These are phyloP conservation scores for Alligator sinensis DNA, from an alignment of 2,113 vertebrate genomes.

Conservation along the genomic window DNA sequence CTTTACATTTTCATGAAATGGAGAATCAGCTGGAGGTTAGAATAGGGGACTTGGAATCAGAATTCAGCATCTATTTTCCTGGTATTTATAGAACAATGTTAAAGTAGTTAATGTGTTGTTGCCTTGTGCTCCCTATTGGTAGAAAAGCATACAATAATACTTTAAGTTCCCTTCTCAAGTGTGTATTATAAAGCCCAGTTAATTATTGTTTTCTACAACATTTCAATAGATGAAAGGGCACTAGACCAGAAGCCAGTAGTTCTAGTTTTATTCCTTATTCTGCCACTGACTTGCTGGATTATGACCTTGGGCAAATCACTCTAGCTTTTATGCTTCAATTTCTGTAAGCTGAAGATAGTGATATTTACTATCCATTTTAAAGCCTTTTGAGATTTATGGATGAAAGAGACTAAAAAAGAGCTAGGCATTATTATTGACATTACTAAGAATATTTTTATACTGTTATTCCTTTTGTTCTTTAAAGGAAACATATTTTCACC, in stretches of 20 bases:
- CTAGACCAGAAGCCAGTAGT: background rate
- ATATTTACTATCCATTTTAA: background rate
- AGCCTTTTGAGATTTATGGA: background rate
- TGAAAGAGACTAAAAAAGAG: background rate
- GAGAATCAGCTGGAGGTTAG: background rate
- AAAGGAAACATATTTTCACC: background rate
- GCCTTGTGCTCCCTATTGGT: accelerated
- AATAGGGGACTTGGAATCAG: background rate
- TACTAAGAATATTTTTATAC: background rate
- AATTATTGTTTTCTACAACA: background rate
- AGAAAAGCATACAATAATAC: background rate
- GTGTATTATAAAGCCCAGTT: background rate
- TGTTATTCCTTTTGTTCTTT: background rate
- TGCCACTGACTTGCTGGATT: background rate
- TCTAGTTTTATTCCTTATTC: background rate
- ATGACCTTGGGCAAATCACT: background rate
- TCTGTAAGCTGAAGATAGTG: background rate
- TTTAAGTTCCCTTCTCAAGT: background rate
- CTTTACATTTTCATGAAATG: background rate
- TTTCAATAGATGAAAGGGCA: background rate
- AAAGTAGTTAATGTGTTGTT: background rate
- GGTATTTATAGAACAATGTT: background rate
- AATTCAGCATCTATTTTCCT: background rate
- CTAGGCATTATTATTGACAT: background rate
- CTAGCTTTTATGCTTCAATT: background rate